These are phyloP conservation scores for Callaeas wilsoni DNA, from an alignment of 2,113 vertebrate species.

Conservation along the genomic window DNA sequence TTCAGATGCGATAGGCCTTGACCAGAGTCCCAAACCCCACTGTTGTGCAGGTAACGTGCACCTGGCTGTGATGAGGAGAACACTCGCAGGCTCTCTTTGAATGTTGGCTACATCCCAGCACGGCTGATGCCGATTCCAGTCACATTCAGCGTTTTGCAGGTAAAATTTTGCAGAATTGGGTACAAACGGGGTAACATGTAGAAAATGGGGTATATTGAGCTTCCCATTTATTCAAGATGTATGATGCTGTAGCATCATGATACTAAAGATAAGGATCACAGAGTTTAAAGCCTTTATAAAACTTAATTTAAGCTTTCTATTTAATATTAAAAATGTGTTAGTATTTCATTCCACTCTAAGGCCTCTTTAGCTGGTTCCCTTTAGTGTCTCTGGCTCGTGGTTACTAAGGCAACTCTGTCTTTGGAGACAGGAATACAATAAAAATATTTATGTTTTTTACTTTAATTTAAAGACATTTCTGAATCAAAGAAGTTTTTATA, in stretches of 20 bases:
- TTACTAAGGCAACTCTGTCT: slow-evolving; percentile 9
- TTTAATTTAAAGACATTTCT: neutral
- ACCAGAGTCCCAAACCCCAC: neutral
- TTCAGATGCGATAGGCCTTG: neutral
- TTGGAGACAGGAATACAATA: neutral
- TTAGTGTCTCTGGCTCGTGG: neutral
- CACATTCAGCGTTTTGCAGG: neutral
- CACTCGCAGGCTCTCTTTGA: fast-evolving
- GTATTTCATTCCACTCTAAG: neutral
- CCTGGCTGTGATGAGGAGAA: neutral
- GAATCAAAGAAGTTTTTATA: neutral
- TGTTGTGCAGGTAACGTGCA: fast-evolving
- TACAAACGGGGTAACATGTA: fast-evolving
- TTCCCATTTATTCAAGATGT: neutral
- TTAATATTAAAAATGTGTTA: neutral
- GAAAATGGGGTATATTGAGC: neutral
- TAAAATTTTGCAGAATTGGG: neutral
- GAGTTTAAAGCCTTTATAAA: neutral
- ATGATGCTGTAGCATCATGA: neutral
- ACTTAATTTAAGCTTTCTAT: neutral
- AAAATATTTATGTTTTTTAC: neutral
- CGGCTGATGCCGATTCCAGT: fast-evolving
- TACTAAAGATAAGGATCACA: neutral
- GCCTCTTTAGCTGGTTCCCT: neutral
- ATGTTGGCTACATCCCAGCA: neutral